Conservation (phyloP, 2,113 vertebrate genomes). For the Arenaria interpres region DNA sequence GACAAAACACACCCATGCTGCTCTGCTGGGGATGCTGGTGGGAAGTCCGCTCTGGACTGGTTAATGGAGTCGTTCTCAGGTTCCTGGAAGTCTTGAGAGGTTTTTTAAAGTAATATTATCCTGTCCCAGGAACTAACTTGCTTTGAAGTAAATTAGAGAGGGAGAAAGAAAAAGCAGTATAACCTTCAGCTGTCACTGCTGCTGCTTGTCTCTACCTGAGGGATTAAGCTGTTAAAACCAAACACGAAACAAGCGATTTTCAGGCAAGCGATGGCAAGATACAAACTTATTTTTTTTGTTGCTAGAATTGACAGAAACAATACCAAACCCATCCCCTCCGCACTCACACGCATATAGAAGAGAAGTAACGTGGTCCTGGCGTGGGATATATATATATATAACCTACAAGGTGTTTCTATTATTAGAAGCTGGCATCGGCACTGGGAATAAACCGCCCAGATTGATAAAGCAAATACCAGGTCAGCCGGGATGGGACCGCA, state of each 20-base stretch:
- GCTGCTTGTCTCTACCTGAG: not conserved
- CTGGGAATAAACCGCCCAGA: not conserved
- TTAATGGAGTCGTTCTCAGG: not conserved
- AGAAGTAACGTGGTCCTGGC: not conserved
- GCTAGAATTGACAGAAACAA: not conserved
- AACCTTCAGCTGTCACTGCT: not conserved
- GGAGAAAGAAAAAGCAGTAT: not conserved
- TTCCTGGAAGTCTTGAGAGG: not conserved
- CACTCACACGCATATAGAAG: accelerated
- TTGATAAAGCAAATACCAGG: not conserved
- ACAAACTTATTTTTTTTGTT: not conserved
- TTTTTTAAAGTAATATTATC: not conserved
- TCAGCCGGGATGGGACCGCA: not conserved
- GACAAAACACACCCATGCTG: not conserved
- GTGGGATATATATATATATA: not conserved
- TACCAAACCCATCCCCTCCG: not conserved
- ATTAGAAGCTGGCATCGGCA: not conserved
- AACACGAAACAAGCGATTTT: not conserved
- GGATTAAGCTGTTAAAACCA: not conserved
- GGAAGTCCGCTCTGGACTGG: not conserved
- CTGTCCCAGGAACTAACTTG: not conserved
- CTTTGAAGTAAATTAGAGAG: not conserved
- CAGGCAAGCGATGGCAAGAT: not conserved
- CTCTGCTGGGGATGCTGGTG: not conserved
- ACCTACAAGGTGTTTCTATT: not conserved